Evolutionary conservation across 2,797 vertebrate species (phyloP).

Genomic region (Coracias cyanogaster): DNA sequence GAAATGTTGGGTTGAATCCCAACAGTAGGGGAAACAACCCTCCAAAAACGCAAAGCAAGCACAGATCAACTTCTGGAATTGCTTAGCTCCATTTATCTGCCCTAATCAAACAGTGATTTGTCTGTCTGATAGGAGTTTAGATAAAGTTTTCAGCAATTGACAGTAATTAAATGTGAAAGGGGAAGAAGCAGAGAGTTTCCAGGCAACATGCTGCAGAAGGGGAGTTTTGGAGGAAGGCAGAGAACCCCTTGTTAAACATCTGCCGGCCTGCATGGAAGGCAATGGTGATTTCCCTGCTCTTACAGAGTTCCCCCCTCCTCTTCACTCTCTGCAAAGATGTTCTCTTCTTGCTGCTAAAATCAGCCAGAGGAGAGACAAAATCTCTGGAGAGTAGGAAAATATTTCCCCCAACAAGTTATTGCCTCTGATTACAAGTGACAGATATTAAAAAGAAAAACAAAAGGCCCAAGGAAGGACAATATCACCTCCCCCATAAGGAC

Average conservation of each 20-base stretch:
- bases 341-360: background rate
- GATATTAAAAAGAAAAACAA: background rate
- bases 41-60: background rate
- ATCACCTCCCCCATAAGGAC: slow-evolving; percentile 23
- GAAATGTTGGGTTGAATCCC: background rate
- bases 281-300: background rate
- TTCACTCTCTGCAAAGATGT: background rate
- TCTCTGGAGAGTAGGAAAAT: background rate
- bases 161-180: slow-evolving; percentile 60
- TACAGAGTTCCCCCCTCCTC: background rate
- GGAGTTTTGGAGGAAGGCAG: slow-evolving; percentile 63
- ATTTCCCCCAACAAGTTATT: background rate
- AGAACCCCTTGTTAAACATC: slow-evolving; percentile 40
- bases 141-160: slow-evolving; percentile 65
- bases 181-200: slow-evolving; percentile 56
- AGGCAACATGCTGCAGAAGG: slow-evolving; percentile 41
- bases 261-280: slow-evolving; percentile 1
- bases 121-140: slow-evolving; percentile 55
- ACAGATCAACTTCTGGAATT: background rate
- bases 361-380: background rate
- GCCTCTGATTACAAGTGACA: background rate
- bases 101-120: slow-evolving; percentile 45
- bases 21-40: background rate
- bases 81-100: slow-evolving; percentile 9
- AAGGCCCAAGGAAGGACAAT: background rate